Evolutionary conservation across 2,113 vertebrate species (phyloP).

Genomic region (Rissa tridactyla): DNA sequence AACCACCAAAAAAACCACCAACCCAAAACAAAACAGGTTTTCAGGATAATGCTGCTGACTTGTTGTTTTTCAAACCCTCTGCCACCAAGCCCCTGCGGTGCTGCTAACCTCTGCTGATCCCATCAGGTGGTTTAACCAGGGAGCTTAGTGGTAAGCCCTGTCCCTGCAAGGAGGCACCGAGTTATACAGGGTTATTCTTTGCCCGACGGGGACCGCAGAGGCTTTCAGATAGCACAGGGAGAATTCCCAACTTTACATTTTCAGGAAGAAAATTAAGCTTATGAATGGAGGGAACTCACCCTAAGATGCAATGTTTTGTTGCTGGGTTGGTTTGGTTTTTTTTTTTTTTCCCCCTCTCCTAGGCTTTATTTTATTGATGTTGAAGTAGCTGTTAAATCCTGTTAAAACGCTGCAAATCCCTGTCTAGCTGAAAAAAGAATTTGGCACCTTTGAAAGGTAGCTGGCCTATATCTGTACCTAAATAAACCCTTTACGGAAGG

Average conservation of each 20-base stretch:
- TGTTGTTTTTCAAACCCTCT: not conserved
- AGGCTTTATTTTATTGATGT: not conserved
- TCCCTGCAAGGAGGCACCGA: not conserved
- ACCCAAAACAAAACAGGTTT: not conserved
- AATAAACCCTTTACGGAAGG: not conserved
- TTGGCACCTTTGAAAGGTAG: not conserved
- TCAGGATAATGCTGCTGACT: not conserved
- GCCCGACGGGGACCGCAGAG: fast-evolving
- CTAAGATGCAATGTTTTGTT: not conserved
- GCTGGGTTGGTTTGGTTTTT: not conserved
- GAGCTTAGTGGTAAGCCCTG: conserved; percentile 33
- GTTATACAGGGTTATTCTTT: not conserved
- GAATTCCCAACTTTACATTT: not conserved
- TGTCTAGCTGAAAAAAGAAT: not conserved
- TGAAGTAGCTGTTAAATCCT: not conserved
- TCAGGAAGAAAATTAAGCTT: not conserved
- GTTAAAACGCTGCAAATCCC: not conserved
- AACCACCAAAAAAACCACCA: too few species aligned
- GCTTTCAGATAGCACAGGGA: not conserved
- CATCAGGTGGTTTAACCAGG: not conserved
- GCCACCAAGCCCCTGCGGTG: not conserved
- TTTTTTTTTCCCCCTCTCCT: not conserved
- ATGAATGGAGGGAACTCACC: not conserved
- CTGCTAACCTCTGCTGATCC: conserved; percentile 36
- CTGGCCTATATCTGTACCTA: not conserved